Percentiles rank a stretch among this genome's conserved stretches.
Conservation (phyloP, 1,140 invertebrate species). For the Orchesella cincta region DNA sequence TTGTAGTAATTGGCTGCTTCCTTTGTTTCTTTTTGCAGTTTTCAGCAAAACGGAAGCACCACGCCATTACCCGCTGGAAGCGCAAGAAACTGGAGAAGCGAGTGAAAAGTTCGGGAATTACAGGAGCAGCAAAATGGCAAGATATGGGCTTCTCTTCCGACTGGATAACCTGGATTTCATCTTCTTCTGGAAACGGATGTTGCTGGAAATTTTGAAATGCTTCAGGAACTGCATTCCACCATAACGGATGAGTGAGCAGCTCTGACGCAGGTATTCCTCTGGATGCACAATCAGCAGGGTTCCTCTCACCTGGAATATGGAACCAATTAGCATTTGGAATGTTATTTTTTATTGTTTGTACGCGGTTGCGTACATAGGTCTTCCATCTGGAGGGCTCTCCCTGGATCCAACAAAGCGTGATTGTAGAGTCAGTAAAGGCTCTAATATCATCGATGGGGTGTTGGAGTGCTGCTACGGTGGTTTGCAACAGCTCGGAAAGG, state of each 20-base stretch:
- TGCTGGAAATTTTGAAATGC: not conserved
- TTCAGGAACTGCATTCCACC: not conserved
- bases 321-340: not conserved
- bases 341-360: not conserved
- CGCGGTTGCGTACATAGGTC: not conserved
- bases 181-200: not conserved
- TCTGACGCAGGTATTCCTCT: not conserved
- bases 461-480: not conserved
- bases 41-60: not conserved
- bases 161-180: no score
- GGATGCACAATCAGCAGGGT: not conserved
- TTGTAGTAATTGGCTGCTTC: no score
- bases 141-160: not conserved
- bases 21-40: no score
- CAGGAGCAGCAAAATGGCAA: not conserved
- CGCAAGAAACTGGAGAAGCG: not conserved
- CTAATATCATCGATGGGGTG: not conserved
- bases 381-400: not conserved
- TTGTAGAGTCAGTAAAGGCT: not conserved
- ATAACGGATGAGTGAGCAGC: not conserved
- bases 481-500: slow-evolving; percentile 43
- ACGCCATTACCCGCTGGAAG: not conserved
- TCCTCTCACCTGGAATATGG: not conserved
- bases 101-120: not conserved
- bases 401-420: not conserved